Evolutionary conservation across 2,797 vertebrate species (phyloP).

Genomic region (Jordanella pulchra): DNA sequence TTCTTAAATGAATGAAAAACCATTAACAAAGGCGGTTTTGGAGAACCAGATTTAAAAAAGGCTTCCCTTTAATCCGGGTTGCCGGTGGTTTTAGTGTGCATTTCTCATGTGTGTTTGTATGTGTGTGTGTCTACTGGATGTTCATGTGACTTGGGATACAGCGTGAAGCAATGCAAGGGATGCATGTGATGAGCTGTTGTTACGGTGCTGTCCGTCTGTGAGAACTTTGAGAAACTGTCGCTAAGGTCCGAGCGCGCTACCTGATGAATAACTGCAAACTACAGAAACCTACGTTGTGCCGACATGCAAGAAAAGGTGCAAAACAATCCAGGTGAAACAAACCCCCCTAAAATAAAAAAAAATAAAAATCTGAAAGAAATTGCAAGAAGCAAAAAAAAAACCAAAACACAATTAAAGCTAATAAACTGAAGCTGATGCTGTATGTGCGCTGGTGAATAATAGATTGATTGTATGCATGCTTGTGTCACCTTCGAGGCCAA

Average conservation of each 20-base stretch:
- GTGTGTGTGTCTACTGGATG: constrained; percentile 40
- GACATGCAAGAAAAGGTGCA: constrained; percentile 66
- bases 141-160: constrained; percentile 45
- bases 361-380: constrained; percentile 57
- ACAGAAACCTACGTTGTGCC: constrained; percentile 55
- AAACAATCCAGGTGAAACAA: constrained; percentile 73
- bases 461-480: constrained; percentile 47
- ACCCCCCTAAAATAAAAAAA: constrained; percentile 71
- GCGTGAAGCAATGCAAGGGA: constrained; percentile 65
- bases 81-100: constrained; percentile 48
- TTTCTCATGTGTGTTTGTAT: constrained; percentile 23
- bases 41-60: constrained; percentile 77
- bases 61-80: constrained; percentile 69
- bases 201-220: constrained; percentile 59
- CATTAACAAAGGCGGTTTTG: constrained; percentile 74
- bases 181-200: constrained; percentile 59
- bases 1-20: constrained; percentile 76
- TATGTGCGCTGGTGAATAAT: constrained; percentile 43
- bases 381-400: constrained; percentile 39
- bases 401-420: constrained; percentile 66
- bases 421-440: constrained; percentile 60
- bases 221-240: constrained; percentile 69
- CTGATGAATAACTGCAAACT: constrained; percentile 62
- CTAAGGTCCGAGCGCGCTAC: constrained; percentile 38
- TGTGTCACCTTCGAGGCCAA: constrained; percentile 44